Evolutionary conservation across 1,140 invertebrate species (phyloP).

Genomic region (Laupala kohalensis): DNA sequence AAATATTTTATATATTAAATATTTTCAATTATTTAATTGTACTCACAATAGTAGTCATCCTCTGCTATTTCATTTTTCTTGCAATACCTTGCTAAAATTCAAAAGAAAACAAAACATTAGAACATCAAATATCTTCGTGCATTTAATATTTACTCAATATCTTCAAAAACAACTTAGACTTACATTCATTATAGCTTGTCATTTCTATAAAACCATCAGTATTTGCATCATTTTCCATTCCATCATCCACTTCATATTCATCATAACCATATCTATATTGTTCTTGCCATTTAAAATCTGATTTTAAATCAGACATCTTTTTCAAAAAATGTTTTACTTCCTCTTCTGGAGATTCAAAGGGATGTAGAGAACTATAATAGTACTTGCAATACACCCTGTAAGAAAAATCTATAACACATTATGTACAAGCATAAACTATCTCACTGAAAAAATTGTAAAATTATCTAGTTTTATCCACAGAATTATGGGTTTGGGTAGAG

Average conservation of each 20-base stretch:
- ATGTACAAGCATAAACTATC: too few species aligned
- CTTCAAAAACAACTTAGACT: not conserved
- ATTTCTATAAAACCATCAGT: conserved; percentile 1
- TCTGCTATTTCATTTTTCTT: conserved; percentile 43
- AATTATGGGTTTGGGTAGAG: too few species aligned
- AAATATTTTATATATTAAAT: conserved; percentile 1
- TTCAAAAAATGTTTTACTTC: conserved; percentile 61
- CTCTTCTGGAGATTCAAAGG: conserved; percentile 50
- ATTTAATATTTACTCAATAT: not conserved
- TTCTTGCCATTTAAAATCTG: conserved; percentile 39
- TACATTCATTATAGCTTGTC: not conserved
- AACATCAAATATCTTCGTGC: not conserved
- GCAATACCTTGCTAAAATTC: conserved; percentile 38
- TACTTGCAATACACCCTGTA: conserved; percentile 73
- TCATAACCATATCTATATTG: conserved; percentile 31
- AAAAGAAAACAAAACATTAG: not conserved
- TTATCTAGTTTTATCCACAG: too few species aligned
- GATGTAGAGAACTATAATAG: conserved; percentile 40
- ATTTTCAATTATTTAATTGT: not conserved
- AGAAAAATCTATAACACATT: not conserved
- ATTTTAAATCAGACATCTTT: conserved; percentile 29
- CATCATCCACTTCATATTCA: conserved; percentile 1
- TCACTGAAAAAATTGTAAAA: too few species aligned
- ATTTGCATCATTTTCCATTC: conserved; percentile 10
- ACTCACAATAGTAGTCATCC: conserved; percentile 57